Evolutionary conservation across 2,888 invertebrate genomes (phyloP).

Genomic region (Carterocephalus palaemon): DNA sequence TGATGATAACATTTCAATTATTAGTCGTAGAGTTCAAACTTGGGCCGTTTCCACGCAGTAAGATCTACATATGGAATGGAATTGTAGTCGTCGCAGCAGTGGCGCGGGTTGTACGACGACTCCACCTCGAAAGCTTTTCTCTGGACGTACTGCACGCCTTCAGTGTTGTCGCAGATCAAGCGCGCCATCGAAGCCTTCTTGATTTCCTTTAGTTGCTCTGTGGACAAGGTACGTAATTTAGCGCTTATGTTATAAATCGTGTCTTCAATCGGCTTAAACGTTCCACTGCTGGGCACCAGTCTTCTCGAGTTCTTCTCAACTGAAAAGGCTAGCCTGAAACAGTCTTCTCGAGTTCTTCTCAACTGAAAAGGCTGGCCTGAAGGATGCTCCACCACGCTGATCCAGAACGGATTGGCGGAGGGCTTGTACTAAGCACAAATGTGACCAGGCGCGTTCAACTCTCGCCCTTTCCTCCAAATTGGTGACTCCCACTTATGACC

Average conservation of each 20-base stretch:
- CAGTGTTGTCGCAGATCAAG: conserved; percentile 89
- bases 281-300: too few species aligned
- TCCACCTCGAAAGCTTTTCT: conserved; percentile 82
- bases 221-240: conserved; percentile 8
- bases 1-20: conserved; percentile 10
- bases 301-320: too few species aligned
- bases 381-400: too few species aligned
- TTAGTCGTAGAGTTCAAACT: conserved; percentile 44
- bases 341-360: too few species aligned
- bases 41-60: conserved; percentile 66
- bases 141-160: conserved; percentile 83
- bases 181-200: conserved; percentile 88
- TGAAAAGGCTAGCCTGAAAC: too few species aligned
- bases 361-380: too few species aligned
- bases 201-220: conserved; percentile 86
- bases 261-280: too few species aligned
- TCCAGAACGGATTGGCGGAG: too few species aligned
- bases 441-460: too few species aligned
- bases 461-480: too few species aligned
- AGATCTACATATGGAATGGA: conserved; percentile 68
- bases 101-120: conserved; percentile 65
- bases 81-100: conserved; percentile 56
- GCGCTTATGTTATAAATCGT: neutral
- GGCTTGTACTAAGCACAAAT: too few species aligned
- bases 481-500: too few species aligned